phyloP scores from a whole-genome alignment of 30 jellyfish, hydroid and myxozoan genomes.

The Chironex yamaguchii region DNA sequence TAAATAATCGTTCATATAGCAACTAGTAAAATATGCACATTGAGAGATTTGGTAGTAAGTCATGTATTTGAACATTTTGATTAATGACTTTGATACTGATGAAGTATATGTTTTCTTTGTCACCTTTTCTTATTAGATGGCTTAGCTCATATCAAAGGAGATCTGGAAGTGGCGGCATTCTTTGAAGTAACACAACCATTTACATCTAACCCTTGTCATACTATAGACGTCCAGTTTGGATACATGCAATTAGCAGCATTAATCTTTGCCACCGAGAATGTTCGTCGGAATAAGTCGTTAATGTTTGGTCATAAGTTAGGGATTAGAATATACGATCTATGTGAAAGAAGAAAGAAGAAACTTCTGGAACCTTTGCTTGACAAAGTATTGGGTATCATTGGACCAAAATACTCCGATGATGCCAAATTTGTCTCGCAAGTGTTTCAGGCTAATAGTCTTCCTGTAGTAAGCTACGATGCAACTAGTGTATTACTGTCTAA shows the following conservation, averaged over 20 bases:
- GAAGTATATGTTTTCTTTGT: no score
- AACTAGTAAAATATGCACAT: no score
- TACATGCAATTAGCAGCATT: constrained; percentile 57
- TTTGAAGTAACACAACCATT: background rate
- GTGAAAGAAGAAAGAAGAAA: background rate
- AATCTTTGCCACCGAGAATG: constrained; percentile 57
- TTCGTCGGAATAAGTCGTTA: constrained; percentile 62
- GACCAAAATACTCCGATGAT: background rate
- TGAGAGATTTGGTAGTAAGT: no score
- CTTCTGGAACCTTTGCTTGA: background rate
- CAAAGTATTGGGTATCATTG: background rate
- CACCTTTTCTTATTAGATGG: background rate
- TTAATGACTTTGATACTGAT: no score
- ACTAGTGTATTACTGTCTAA: background rate
- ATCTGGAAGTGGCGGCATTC: background rate
- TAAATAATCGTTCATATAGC: no score
- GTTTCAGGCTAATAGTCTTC: background rate
- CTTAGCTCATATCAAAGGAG: background rate
- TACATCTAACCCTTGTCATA: background rate
- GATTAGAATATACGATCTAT: background rate
- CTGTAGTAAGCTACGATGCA: background rate
- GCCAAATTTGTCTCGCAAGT: background rate
- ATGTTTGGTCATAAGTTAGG: constrained; percentile 74
- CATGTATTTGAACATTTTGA: no score
- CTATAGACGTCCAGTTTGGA: background rate